Percentiles rank a stretch among this genome's conserved stretches.
These are phyloP conservation scores for Nematostella vectensis DNA, from an alignment of 92 coral and sea anemone genomes.

Conservation along the genomic window DNA sequence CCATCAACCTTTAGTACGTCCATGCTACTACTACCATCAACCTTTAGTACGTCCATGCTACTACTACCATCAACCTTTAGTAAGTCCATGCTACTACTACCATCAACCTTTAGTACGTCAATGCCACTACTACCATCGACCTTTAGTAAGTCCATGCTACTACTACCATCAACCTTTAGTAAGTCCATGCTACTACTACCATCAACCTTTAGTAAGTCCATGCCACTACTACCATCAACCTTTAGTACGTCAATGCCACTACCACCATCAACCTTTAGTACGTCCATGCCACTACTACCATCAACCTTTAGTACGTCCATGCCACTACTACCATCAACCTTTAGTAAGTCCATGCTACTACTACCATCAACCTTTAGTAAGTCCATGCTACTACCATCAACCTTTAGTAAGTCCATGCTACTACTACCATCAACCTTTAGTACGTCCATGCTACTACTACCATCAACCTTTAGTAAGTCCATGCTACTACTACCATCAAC, in stretches of 20 bases:
- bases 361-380: no score
- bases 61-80: not conserved
- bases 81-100: no score
- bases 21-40: not conserved
- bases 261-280: conserved; percentile 59
- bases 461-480: conserved; percentile 30
- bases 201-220: conserved; percentile 30
- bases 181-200: conserved; percentile 60
- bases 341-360: no score
- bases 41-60: not conserved
- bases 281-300: conserved; percentile 1
- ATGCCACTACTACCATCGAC: no score
- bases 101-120: no score
- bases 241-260: conserved; percentile 54
- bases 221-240: conserved; percentile 57
- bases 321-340: not conserved
- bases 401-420: no score
- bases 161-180: no score
- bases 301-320: conserved; percentile 2
- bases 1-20: conserved; percentile 51
- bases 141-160: no score
- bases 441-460: conserved; percentile 64
- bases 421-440: no score
- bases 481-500: conserved; percentile 56
- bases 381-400: no score